A percentile compares a stretch with the other conserved stretches of the same genome.
Evolutionary conservation across 1,140 invertebrate genomes (phyloP).

Genomic region (Cydia splendana): DNA sequence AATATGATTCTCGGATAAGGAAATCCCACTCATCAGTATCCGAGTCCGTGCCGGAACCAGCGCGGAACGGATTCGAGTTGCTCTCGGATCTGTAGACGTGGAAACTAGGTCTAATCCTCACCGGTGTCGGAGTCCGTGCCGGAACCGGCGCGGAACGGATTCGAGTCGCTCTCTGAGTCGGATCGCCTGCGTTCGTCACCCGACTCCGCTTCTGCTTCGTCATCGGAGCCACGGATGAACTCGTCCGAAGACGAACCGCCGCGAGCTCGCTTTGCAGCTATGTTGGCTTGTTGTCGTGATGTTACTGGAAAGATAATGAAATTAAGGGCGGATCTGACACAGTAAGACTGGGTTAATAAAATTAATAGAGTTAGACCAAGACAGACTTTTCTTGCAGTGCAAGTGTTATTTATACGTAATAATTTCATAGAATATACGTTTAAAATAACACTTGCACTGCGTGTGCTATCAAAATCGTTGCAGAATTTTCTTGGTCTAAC

Average conservation of each 20-base stretch:
- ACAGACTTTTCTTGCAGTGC: too few species aligned
- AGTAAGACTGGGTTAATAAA: too few species aligned
- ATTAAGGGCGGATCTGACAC: not conserved
- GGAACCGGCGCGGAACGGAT: constrained; percentile 87
- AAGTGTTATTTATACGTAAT: too few species aligned
- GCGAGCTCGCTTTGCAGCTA: constrained; percentile 85
- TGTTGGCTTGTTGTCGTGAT: constrained; percentile 85
- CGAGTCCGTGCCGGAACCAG: constrained; percentile 80
- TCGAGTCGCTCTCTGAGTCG: constrained; percentile 88
- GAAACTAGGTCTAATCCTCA: not conserved
- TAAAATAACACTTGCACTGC: too few species aligned
- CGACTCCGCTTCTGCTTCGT: constrained; percentile 80
- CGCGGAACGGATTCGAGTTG: constrained; percentile 83
- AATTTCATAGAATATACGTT: too few species aligned
- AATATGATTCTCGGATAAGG: too few species aligned
- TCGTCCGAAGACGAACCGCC: constrained; percentile 84
- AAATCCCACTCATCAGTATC: constrained; percentile 80
- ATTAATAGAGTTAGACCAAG: too few species aligned
- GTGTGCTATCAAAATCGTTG: too few species aligned
- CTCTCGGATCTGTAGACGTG: constrained; percentile 68
- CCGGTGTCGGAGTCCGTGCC: constrained; percentile 87
- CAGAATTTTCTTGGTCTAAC: too few species aligned
- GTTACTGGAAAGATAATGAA: constrained; percentile 51
- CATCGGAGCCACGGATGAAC: constrained; percentile 66
- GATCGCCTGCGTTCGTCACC: constrained; percentile 80